Conservation (phyloP, 2,888 invertebrate genomes). For the Cabera pusaria region DNA sequence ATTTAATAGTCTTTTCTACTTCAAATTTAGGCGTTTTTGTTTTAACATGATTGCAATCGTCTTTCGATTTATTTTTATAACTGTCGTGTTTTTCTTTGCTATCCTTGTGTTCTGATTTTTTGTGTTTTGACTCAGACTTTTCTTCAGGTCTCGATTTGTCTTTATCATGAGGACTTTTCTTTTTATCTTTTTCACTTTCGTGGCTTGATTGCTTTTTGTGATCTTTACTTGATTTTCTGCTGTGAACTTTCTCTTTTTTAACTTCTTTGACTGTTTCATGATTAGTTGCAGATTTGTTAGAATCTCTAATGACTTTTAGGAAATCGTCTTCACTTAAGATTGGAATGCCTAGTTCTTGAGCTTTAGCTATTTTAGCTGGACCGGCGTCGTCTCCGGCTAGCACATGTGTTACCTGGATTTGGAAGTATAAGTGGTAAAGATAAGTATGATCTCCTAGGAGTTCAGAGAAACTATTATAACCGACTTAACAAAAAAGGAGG, state of each 20-base stretch:
- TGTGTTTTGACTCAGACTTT: conserved; percentile 28
- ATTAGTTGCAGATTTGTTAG: conserved; percentile 42
- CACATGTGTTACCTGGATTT: conserved; percentile 87
- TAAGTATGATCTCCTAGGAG: too few species aligned
- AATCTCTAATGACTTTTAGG: conserved; percentile 88
- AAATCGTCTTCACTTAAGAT: conserved; percentile 92
- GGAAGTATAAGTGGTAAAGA: too few species aligned
- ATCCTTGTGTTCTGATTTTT: conserved; percentile 25
- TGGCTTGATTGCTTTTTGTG: conserved; percentile 32
- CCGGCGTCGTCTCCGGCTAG: conserved; percentile 94
- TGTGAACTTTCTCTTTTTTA: conserved; percentile 40
- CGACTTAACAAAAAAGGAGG: too few species aligned
- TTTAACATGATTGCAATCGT: conserved; percentile 30
- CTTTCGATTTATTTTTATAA: conserved; percentile 27
- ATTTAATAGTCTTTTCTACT: conserved; percentile 26
- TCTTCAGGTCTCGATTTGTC: conserved; percentile 30
- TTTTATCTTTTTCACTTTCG: conserved; percentile 28
- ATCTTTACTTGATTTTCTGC: conserved; percentile 31
- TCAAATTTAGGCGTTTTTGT: conserved; percentile 34
- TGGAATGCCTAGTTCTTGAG: conserved; percentile 87
- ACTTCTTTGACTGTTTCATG: conserved; percentile 34
- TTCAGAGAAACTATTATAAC: too few species aligned
- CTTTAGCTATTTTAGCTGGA: conserved; percentile 91
- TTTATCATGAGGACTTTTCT: conserved; percentile 33
- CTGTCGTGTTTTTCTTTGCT: conserved; percentile 20